These are phyloP conservation scores for Cyprinodon brontotheroides DNA, from an alignment of 2,113 vertebrate species.

Conservation along the genomic window DNA sequence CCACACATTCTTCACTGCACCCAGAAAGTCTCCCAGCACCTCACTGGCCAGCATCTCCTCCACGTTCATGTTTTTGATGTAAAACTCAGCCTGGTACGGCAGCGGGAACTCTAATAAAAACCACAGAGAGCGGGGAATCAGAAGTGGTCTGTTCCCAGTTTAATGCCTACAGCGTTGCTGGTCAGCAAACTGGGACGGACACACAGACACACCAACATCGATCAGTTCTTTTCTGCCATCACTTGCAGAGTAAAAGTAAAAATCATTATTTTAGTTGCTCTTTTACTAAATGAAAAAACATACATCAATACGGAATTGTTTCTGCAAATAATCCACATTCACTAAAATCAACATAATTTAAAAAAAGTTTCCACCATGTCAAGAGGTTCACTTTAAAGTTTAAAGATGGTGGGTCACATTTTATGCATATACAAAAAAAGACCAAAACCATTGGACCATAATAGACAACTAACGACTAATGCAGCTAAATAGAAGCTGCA, in stretches of 20 bases:
- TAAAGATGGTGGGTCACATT: too few relatives aligned
- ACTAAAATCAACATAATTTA: background rate
- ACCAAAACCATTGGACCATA: too few relatives aligned
- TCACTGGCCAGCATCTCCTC: constrained; percentile 98
- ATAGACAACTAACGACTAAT: too few relatives aligned
- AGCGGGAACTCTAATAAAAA: constrained; percentile 87
- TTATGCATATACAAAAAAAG: too few relatives aligned
- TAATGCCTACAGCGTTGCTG: constrained; percentile 29
- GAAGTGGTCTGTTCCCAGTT: constrained; percentile 8
- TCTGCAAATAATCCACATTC: background rate
- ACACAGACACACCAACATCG: constrained; percentile 24
- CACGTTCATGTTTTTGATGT: constrained; percentile 98
- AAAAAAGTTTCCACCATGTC: background rate
- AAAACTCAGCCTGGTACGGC: constrained; percentile 96
- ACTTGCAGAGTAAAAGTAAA: too few relatives aligned
- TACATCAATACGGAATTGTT: too few relatives aligned
- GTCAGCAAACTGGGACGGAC: constrained; percentile 8
- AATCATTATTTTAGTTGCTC: too few relatives aligned
- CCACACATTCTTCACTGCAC: constrained; percentile 98
- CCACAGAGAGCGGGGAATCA: background rate
- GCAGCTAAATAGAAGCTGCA: too few relatives aligned
- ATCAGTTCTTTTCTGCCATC: background rate
- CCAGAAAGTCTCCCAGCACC: constrained; percentile 95
- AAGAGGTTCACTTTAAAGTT: too few relatives aligned
- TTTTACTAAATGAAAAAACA: too few relatives aligned